Base-by-base conservation (phyloP, 2,888 invertebrate genomes). In the Cerastis rubricosa region DNA sequence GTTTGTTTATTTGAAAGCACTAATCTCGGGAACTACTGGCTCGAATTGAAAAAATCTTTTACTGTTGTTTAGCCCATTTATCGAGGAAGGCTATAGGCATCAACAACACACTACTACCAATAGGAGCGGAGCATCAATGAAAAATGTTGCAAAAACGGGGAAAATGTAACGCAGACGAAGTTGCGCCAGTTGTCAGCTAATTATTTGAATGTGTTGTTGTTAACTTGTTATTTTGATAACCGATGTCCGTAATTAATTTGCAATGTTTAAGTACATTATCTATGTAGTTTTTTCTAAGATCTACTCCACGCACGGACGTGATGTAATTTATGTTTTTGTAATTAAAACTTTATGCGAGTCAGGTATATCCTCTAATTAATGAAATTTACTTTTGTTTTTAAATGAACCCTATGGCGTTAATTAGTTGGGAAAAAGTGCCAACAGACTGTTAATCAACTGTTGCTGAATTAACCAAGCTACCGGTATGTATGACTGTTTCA, bases 341-440 rank as follows among this genome's bases (percentile, higher is more conserved):
- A 69, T 77, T 69, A 40, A 59, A 77, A 65, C 11, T 19, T 7
- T 49, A 68, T 64, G 40, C 83, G 19, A 47, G 57, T 69, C 68
- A 65, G 43, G 40, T 77, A 40, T 7, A 25, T 14, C 57, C 3
- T 40, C 14, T 82, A 51, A 81, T 54, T 65, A 77, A 69, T 51
- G 12, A 51, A 47, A 25, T 49, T 40, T 25, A 14, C 7, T 61
- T 71, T 64, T 45, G 17, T 67, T 78, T 67, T 71, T 59, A 25
- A 71, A 51, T 61, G 1, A 79, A 69, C 17, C 19, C 25, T 29
- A 59, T 35, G 5, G 17, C 1, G n/a, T 79, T 72, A 79, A 81
- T 81, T 79, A 68, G 40, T 64, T 54, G 7, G 22, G n/a, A 35
- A 59, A 71, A 78, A 63, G 25, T 12, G 14, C 2, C 14, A 6